These are phyloP conservation scores for Athene noctua DNA, from an alignment of 2,113 vertebrate species.

Conservation along the genomic window DNA sequence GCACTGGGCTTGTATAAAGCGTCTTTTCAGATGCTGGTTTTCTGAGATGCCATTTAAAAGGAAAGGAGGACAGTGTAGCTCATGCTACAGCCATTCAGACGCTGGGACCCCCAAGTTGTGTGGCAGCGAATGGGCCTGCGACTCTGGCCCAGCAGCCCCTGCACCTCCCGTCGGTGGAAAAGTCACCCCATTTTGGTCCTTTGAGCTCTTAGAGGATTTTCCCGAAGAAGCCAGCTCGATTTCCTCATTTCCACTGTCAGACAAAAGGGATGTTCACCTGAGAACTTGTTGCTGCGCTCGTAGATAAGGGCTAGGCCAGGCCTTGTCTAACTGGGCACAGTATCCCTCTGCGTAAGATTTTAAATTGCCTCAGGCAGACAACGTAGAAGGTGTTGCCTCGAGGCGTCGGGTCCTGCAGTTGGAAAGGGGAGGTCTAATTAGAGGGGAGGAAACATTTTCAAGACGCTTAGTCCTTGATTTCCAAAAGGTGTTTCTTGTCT, in stretches of 20 bases:
- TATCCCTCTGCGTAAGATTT: background rate
- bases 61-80: background rate
- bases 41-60: background rate
- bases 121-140: rapidly evolving
- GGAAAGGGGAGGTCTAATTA: background rate
- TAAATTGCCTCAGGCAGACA: background rate
- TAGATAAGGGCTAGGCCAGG: no score
- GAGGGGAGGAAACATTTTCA: background rate
- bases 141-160: background rate
- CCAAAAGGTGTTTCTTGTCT: background rate
- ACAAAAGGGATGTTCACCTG: background rate
- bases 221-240: background rate
- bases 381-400: background rate
- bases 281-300: no score
- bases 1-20: background rate
- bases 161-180: background rate
- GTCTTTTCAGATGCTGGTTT: background rate
- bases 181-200: background rate
- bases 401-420: background rate
- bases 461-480: background rate
- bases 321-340: no score
- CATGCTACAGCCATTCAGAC: background rate
- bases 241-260: background rate
- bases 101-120: background rate
- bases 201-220: background rate